Evolutionary conservation across 2,888 invertebrate genomes (phyloP), one percentile per base, ranked within the genome.

Genomic region (Drosophila vallismaia): DNA sequence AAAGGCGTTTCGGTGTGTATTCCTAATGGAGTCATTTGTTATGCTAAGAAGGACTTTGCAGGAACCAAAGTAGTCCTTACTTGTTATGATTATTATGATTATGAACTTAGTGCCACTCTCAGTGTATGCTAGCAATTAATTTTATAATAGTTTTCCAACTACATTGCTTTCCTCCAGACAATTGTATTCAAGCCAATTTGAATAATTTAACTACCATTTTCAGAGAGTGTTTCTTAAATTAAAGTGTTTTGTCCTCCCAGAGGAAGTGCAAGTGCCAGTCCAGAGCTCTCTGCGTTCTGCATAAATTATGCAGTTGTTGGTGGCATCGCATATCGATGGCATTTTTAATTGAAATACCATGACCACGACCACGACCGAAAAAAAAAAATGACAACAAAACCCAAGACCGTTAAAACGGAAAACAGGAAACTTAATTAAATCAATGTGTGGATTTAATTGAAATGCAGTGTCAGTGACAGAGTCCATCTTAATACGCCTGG

Each of bases 371-470:
- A 40, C 1, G 26, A 31, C 46, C 1, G 19, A 31, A 33, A 59
- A 54, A 28, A 51, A 28, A 26, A 26, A 26, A 26, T 4, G 33
- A n/a, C 54, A 24, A 12, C 4, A 28, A 40, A 28, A n/a, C 36
- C 8, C 19, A 1, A 8, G 19, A 14, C 51, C 50, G 49, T 49
- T 71, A 62, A 60, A 60, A 36, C 9, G 42, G 19, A 19, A 19
- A 55, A 59, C 48, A 46, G 54, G 54, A 73, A 79, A 73, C 77
- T 71, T 75, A 83, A 83, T 83, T 82, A 75, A 83, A 82, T 77
- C 88, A 79, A 77, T 76, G 66, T 75, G 76, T 78, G 67, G 86
- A 77, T 74, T 82, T 80, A 80, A 83, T 86, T 80, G 77, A 77
- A 79, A 51, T 48, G 71, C 70, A 33, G 45, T 71, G 60, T 50